Evolutionary conservation across 1,140 invertebrate species (phyloP).

Genomic region (Cotesia typhae): DNA sequence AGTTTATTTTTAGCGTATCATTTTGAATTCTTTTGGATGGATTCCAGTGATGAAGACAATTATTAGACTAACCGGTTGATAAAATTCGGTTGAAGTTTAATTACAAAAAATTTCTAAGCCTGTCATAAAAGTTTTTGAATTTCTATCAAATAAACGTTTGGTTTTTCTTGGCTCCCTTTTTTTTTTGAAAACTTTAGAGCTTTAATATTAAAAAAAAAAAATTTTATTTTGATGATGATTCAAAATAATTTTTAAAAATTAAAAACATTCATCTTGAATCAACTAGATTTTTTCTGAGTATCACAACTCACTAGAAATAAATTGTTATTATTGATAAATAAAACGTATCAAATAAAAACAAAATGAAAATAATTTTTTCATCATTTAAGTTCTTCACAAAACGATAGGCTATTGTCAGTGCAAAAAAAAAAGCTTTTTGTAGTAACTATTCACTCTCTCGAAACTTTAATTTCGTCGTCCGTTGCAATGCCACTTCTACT

Average conservation of each 20-base stretch:
- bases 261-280: too few relatives aligned
- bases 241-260: too few relatives aligned
- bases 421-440: conserved; percentile 2
- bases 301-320: too few relatives aligned
- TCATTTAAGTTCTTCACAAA: too few relatives aligned
- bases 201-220: too few relatives aligned
- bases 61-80: background rate
- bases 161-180: background rate
- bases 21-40: conserved; percentile 5
- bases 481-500: background rate
- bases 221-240: too few relatives aligned
- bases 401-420: background rate
- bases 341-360: too few relatives aligned
- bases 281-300: too few relatives aligned
- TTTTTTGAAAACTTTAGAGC: too few relatives aligned
- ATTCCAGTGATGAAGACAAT: conserved; percentile 5
- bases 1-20: conserved; percentile 12
- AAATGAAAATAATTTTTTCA: background rate
- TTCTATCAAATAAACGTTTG: background rate
- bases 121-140: background rate
- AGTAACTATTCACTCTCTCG: background rate
- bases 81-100: background rate
- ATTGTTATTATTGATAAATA: too few relatives aligned
- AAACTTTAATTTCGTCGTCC: conserved; percentile 16
- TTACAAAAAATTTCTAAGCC: background rate